Conservation (phyloP, 2,888 invertebrate genomes). For the Parochlus steinenii region DNA sequence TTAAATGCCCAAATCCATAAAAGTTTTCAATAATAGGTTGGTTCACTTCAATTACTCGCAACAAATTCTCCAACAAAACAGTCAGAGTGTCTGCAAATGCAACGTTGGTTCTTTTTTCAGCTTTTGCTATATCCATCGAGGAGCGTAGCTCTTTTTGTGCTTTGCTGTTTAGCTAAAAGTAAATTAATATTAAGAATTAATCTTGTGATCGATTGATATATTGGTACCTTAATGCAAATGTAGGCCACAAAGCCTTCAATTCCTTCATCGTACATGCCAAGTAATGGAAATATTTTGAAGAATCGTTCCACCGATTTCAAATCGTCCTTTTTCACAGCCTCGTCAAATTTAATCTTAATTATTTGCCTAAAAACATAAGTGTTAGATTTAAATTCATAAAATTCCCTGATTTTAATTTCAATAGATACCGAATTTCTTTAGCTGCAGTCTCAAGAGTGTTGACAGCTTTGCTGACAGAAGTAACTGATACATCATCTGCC, state of each 20-base stretch:
- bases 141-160: constrained; percentile 54
- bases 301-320: constrained; percentile 82
- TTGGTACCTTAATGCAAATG: constrained; percentile 55
- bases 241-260: constrained; percentile 75
- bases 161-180: constrained; percentile 39
- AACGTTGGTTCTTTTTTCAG: constrained; percentile 56
- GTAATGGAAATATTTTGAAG: constrained; percentile 90
- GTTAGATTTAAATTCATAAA: not conserved
- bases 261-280: constrained; percentile 83
- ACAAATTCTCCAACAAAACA: constrained; percentile 69
- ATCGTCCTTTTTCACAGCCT: constrained; percentile 77
- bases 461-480: constrained; percentile 30
- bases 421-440: constrained; percentile 36
- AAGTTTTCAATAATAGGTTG: constrained; percentile 80
- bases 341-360: constrained; percentile 70
- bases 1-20: constrained; percentile 64
- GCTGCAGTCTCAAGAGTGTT: constrained; percentile 54
- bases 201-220: constrained; percentile 2
- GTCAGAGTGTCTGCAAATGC: constrained; percentile 76
- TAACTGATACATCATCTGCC: constrained; percentile 48
- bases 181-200: constrained; percentile 3
- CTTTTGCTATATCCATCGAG: constrained; percentile 43
- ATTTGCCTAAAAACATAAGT: constrained; percentile 33
- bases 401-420: not conserved
- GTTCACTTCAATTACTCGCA: constrained; percentile 67